These are phyloP conservation scores for Rynchops niger DNA, from an alignment of 2,113 vertebrate genomes.

Conservation along the genomic window DNA sequence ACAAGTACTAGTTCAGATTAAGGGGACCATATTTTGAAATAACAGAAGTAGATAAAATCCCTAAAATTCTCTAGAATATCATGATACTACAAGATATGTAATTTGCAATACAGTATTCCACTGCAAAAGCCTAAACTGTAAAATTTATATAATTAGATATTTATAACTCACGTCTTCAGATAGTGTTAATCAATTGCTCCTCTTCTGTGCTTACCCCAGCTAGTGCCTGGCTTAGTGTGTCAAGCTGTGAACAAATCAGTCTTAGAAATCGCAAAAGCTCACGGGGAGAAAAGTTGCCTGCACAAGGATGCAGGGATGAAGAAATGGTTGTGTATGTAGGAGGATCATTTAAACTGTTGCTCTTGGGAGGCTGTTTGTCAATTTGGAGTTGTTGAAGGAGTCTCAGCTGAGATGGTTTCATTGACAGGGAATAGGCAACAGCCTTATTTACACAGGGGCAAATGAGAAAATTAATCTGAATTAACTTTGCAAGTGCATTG, in stretches of 20 bases:
- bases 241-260: neutral
- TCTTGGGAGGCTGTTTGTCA: neutral
- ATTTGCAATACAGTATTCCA: neutral
- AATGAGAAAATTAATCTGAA: constrained; percentile 41
- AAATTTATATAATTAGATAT: neutral
- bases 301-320: neutral
- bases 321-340: neutral
- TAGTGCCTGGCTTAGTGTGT: neutral
- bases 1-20: neutral
- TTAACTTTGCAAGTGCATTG: constrained; percentile 21
- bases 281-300: neutral
- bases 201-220: neutral
- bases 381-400: neutral
- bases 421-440: neutral
- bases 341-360: constrained; percentile 1
- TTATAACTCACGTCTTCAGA: neutral
- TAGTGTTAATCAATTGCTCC: neutral
- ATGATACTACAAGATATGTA: neutral
- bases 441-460: constrained; percentile 3
- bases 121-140: neutral
- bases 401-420: constrained; percentile 19
- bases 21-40: neutral
- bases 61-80: neutral
- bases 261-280: neutral
- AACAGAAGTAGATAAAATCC: neutral